Percentiles rank a stretch among this genome's conserved stretches.
Conservation (phyloP, 2,888 invertebrate genomes). For the Rhopalosiphum nymphaeae region DNA sequence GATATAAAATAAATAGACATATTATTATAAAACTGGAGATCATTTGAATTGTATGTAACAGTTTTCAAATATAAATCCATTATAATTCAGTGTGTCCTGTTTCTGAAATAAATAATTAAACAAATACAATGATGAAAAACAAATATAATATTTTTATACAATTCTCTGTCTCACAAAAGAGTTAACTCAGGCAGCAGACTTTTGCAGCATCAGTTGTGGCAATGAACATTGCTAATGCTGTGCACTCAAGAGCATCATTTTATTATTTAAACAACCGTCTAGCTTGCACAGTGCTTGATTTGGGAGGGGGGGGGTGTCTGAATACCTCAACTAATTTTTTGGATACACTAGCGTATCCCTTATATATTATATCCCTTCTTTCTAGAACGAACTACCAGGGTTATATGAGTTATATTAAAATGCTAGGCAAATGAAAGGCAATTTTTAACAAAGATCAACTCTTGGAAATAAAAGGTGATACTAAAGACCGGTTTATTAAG, state of each 20-base stretch:
- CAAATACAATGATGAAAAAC: neutral
- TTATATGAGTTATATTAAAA: too few species aligned
- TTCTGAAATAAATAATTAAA: conserved; percentile 40
- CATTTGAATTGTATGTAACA: conserved; percentile 45
- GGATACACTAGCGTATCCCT: too few species aligned
- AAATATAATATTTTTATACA: too few species aligned
- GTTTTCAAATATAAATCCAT: conserved; percentile 56
- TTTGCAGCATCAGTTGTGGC: neutral
- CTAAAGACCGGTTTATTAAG: neutral
- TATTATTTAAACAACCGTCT: neutral
- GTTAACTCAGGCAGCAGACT: neutral
- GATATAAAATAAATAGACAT: conserved; percentile 34
- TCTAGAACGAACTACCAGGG: too few species aligned
- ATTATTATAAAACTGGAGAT: conserved; percentile 56
- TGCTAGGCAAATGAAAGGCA: neutral
- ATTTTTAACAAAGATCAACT: neutral
- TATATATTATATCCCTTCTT: too few species aligned
- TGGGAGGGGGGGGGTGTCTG: too few species aligned
- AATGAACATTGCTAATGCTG: neutral
- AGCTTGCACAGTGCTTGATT: neutral
- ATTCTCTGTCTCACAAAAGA: neutral
- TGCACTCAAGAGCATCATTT: neutral
- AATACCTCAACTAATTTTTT: too few species aligned
- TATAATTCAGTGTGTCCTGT: conserved; percentile 49
- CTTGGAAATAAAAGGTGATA: neutral